Base-by-base conservation (phyloP, 2,797 vertebrate species). In the Anguilla pacifica region DNA sequence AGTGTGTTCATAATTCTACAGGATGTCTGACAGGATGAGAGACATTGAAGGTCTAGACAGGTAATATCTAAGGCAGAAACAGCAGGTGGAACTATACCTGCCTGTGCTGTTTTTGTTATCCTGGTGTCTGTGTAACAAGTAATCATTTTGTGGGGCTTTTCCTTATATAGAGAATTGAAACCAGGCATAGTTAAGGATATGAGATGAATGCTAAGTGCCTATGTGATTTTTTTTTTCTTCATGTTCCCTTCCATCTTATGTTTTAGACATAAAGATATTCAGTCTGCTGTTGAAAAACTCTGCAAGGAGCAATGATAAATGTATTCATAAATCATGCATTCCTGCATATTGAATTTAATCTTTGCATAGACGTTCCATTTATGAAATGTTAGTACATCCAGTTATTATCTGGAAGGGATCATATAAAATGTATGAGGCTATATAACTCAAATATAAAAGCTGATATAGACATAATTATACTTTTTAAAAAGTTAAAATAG, bases 281-380 rank as follows among this genome's bases (percentile, higher is more conserved):
- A 59, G 61, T 11, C 31, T 74, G 35, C 61, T 28, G 43, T 59
- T 59, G 35, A 39, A 85, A 84, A 87, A 72, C 64, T 43, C 35
- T 84, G 46, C 49, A 35, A n/a, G 72, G 77, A 88, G 77, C 79
- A 4, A 22, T 88, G 86, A 89, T 59, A 83, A 77, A 88, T 67
- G 72, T 11, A 43, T 85, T 87, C 43, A 83, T 90, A 86, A 88
- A 86, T 90, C 86, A 88, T 90, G 74, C 46, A 90, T 77, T 59
- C 74, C 61, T 84, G 82, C 59, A 55, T 87, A 74, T 87, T 39
- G 64, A 84, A 84, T 46, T 53, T 19, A 84, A 59, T 67, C 49
- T 87, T 83, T 31, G 11, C 11, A 11, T 59, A 55, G 51, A 31
- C 11, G 17, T 84, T 35, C 55, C 83, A 59, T n/a, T 84, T 84